These are phyloP conservation scores for Cremastobaeus sp. DNA, from an alignment of 2,888 invertebrate genomes.

Conservation along the genomic window DNA sequence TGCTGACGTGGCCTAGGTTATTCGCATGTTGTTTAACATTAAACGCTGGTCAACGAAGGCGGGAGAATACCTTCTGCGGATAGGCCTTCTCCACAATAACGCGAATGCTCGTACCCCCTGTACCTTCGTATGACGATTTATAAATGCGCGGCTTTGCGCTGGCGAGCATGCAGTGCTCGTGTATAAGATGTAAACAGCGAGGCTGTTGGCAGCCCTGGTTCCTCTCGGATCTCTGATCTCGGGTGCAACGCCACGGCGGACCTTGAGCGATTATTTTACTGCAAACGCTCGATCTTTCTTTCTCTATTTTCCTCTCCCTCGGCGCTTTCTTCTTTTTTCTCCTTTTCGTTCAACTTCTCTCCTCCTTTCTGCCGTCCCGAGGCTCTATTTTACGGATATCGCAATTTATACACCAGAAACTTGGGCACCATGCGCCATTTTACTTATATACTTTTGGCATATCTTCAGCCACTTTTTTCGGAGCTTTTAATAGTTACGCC, in stretches of 20 bases:
- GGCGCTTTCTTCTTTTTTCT: slow-evolving; percentile 47
- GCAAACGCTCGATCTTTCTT: slow-evolving; percentile 66
- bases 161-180: slow-evolving; percentile 56
- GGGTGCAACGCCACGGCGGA: slow-evolving; percentile 78
- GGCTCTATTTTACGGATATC: slow-evolving; percentile 62
- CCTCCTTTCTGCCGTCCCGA: slow-evolving; percentile 59
- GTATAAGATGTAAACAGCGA: slow-evolving; percentile 73
- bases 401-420: slow-evolving; percentile 50
- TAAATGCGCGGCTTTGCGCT: slow-evolving; percentile 28
- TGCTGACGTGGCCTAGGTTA: slow-evolving; percentile 71
- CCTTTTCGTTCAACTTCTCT: slow-evolving; percentile 39
- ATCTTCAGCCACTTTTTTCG: slow-evolving; percentile 41
- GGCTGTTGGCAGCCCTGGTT: slow-evolving; percentile 74
- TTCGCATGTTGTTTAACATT: slow-evolving; percentile 65
- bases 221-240: slow-evolving; percentile 53
- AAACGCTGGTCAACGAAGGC: slow-evolving; percentile 17
- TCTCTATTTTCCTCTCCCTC: slow-evolving; percentile 44
- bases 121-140: slow-evolving; percentile 42
- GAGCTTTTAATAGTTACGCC: slow-evolving; percentile 49
- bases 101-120: slow-evolving; percentile 41
- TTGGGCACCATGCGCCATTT: slow-evolving; percentile 36
- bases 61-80: neutral
- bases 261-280: slow-evolving; percentile 78
- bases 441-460: slow-evolving; percentile 49
- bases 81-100: slow-evolving; percentile 7